phyloP scores from a whole-genome alignment of 2,888 invertebrate genomes.

The Aleiodes testaceus region DNA sequence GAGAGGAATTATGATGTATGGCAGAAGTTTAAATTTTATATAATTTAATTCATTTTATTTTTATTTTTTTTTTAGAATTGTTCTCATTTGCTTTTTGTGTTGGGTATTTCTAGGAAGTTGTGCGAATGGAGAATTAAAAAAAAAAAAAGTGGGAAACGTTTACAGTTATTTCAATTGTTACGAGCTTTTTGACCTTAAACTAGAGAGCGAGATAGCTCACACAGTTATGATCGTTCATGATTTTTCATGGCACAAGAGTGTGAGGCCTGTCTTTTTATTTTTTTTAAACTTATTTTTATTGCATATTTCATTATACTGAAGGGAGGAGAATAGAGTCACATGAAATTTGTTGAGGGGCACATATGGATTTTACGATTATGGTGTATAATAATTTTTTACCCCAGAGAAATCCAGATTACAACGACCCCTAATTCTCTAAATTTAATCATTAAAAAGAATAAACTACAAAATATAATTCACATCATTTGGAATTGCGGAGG shows the following conservation, averaged over 20 bases:
- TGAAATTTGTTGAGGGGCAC: background rate
- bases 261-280: too few relatives aligned
- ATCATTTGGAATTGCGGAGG: background rate
- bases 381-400: slow-evolving; percentile 3
- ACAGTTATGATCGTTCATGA: too few relatives aligned
- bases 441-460: background rate
- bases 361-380: slow-evolving; percentile 16
- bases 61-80: too few relatives aligned
- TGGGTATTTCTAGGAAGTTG: too few relatives aligned
- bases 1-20: background rate
- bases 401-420: background rate
- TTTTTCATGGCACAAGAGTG: too few relatives aligned
- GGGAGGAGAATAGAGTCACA: background rate
- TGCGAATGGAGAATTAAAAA: too few relatives aligned
- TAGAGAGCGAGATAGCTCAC: too few relatives aligned
- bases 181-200: too few relatives aligned
- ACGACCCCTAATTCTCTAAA: background rate
- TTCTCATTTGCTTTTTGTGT: too few relatives aligned
- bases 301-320: slow-evolving; percentile 1
- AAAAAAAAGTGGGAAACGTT: too few relatives aligned
- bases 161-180: background rate
- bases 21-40: background rate
- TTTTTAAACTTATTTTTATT: slow-evolving; percentile 10
- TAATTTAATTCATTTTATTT: background rate
- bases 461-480: background rate